phyloP scores from a whole-genome alignment of 2,113 vertebrate species.

The Loxodonta africana region DNA sequence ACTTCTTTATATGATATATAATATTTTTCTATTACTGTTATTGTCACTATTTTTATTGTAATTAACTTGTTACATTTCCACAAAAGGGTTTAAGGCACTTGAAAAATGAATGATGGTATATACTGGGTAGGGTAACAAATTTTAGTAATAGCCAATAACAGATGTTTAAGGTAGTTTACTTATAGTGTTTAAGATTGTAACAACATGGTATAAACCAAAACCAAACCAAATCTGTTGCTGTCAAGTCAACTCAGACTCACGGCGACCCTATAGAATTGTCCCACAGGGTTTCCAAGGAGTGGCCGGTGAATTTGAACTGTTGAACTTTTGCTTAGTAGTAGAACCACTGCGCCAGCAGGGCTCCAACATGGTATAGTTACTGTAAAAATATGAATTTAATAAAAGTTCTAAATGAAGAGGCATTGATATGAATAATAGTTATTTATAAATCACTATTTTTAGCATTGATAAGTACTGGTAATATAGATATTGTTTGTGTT shows the following conservation, averaged over 20 bases:
- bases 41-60: not conserved
- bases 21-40: not conserved
- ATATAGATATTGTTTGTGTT: not conserved
- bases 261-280: too few relatives aligned
- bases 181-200: not conserved
- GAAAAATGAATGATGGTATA: not conserved
- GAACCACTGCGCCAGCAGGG: too few relatives aligned
- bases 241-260: too few relatives aligned
- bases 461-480: not conserved
- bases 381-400: slow-evolving; percentile 32
- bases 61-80: not conserved
- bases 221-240: too few relatives aligned
- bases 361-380: not conserved
- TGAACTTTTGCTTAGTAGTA: too few relatives aligned
- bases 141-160: not conserved
- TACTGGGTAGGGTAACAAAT: not conserved
- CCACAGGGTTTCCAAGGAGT: too few relatives aligned
- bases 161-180: not conserved
- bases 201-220: not conserved
- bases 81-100: not conserved
- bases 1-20: not conserved
- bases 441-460: not conserved
- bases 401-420: not conserved
- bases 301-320: too few relatives aligned
- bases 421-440: not conserved